phyloP scores from a whole-genome alignment of 2,113 vertebrate species.

The Lagopus leucura region DNA sequence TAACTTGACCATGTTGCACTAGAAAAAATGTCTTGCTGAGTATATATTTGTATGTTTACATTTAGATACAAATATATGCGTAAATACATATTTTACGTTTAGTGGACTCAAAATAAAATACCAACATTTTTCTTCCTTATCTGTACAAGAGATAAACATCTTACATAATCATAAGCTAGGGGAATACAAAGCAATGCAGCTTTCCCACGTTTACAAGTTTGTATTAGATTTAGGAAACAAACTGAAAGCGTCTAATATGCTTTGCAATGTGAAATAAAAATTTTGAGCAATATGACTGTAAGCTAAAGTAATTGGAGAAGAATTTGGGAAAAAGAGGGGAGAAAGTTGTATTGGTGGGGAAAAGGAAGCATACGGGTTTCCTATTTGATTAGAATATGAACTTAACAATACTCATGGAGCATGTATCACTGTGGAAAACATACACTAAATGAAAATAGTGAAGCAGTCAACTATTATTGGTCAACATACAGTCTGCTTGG shows the following conservation, averaged over 20 bases:
- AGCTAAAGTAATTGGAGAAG: background rate
- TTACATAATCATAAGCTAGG: background rate
- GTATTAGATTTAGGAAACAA: background rate
- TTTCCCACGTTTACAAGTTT: background rate
- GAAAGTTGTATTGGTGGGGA: background rate
- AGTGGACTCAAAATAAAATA: background rate
- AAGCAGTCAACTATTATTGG: background rate
- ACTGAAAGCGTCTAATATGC: background rate
- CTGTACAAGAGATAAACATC: background rate
- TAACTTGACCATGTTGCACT: too few relatives aligned
- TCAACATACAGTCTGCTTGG: background rate
- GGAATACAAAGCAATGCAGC: background rate
- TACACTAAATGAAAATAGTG: background rate
- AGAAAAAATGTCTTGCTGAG: too few relatives aligned
- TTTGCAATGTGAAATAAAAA: background rate
- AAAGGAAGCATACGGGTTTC: background rate
- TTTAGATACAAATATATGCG: background rate
- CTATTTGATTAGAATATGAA: background rate
- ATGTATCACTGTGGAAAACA: background rate
- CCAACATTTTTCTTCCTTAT: background rate
- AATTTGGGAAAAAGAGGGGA: background rate
- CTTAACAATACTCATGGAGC: rapidly evolving
- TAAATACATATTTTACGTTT: background rate
- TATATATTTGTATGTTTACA: too few relatives aligned
- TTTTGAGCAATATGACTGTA: background rate